Evolutionary conservation across 35 echinoderm and acorn worm species (phyloP), one percentile per base, ranked within the genome.

Genomic region (Amphiura filiformis): DNA sequence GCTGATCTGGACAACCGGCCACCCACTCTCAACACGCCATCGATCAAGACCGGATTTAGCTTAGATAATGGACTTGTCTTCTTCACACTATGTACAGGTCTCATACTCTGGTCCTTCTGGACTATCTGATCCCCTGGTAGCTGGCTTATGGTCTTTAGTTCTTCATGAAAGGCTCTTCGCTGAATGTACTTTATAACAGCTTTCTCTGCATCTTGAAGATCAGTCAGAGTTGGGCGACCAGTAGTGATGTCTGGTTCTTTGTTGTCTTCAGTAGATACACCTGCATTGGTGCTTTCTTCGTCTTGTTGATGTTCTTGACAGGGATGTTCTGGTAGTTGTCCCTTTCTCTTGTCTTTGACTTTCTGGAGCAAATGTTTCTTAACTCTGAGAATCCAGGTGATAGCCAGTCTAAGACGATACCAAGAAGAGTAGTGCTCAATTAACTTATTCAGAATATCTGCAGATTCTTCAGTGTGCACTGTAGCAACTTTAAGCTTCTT

Each of bases 1-100:
- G 36, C 35, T 23, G 89, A 65, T 56, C 40, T 39, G 44, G 52
- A 80, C n/a, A 86, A 47, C 7, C 89, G 44, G 34, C 89, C 89
- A 57, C 89, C 89, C 34, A 91, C 83, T 31, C 83, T 75, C 36
- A 91, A 40, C 1, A 91, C 26, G 0, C 83, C 83, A 17, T 86
- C 77, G 3, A 61, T 22, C 23, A 91, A 17, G 0, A 36, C 23
- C 61, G 82, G 75, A 38, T 91, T 37, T 13, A 91, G 28, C 39
- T 65, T 86, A 31, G 42, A 77, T 11, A 84, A 0, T 18, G 64
- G 39, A 57, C 88, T 90, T 23, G 61, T n/a, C 35, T 41, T 79
- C 70, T 87, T 87, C 0, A 80, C 76, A 81, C 13, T 12, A 35
- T 81, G 26, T 40, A 38, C 35, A 34, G 9, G 34, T n/a, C n/a